Conservation (phyloP, 2,888 invertebrate genomes). For the Morpho deidamia region DNA sequence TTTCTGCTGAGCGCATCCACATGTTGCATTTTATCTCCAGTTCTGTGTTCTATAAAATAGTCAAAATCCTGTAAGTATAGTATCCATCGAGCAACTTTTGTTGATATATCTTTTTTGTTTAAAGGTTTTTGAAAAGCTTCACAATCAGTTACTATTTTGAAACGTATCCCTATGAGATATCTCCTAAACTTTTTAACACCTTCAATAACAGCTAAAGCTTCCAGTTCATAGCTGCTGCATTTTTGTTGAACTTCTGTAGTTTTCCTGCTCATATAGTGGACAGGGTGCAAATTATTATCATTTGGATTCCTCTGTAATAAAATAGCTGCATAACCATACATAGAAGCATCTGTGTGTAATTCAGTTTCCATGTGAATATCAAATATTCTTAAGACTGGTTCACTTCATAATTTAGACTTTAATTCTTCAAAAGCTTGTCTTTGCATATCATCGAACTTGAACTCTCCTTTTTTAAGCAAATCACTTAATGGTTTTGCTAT, state of each 20-base stretch:
- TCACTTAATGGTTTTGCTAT: constrained; percentile 29
- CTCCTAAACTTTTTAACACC: constrained; percentile 5
- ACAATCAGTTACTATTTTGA: not conserved
- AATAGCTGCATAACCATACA: not conserved
- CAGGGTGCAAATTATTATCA: constrained; percentile 11
- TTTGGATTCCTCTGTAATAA: constrained; percentile 9
- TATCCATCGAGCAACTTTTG: constrained; percentile 2
- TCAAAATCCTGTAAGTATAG: not conserved
- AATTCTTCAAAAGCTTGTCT: not conserved
- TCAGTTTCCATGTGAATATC: not conserved
- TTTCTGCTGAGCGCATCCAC: not conserved
- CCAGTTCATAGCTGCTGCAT: constrained; percentile 29
- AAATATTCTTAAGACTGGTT: not conserved
- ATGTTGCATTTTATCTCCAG: not conserved
- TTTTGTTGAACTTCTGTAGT: constrained; percentile 19
- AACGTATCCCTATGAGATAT: too few species aligned
- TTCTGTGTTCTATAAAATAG: not conserved
- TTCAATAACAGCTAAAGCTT: constrained; percentile 27
- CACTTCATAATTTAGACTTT: not conserved
- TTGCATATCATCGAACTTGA: not conserved
- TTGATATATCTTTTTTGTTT: not conserved
- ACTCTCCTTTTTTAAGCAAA: constrained; percentile 12
- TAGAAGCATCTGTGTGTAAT: not conserved
- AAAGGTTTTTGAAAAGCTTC: not conserved
- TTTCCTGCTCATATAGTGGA: constrained; percentile 8